Evolutionary conservation across 2,888 invertebrate genomes (phyloP), one percentile per base, ranked within the genome.

Genomic region (Lasioglossum lativentre): DNA sequence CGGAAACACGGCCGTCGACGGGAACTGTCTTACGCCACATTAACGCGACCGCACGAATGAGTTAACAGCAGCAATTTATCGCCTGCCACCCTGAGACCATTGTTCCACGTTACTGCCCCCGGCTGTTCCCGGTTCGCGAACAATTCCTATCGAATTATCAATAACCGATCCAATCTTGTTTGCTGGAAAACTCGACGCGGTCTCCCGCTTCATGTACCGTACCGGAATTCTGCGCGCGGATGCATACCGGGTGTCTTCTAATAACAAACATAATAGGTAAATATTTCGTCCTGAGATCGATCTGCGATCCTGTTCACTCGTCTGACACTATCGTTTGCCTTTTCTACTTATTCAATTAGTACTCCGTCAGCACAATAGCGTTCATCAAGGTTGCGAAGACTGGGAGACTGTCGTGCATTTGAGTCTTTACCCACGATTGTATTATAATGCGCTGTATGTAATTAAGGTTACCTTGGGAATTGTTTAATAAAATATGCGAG

Each of bases 81-180:
- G 66, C 77, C 34, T n/a, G 66, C 34, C 23, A 34, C 6, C 63
- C 52, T 23, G 38, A 68, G 38, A 38, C 66, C 23, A 68, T 68
- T 68, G 66, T 68, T 68, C 63, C 30, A 63, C 16, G n/a, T 6
- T 23, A 23, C 23, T 38, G 34, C 66, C 8, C 23, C 38, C 30
- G 27, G 8, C 34, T 68, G 66, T 38, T 38, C 10, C 66, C 23
- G 66, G 38, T 19, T 68, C 34, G 38, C 16, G 66, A 68, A 38
- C 34, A 68, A 68, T 68, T 38, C 30, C 78, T 27, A 63, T 30
- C 63, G 27, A 63, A 63, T 63, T 63, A 63, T 63, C 30, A 63
- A 63, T 63, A 63, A 63, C 63, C 63, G 63, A 63, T 63, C 16
- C 63, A 16, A 63, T 63, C 27, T 30, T 30, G 30, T 16, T 63